Evolutionary conservation across 2,888 invertebrate species (phyloP).

Genomic region (Meiosimyza decipiens): DNA sequence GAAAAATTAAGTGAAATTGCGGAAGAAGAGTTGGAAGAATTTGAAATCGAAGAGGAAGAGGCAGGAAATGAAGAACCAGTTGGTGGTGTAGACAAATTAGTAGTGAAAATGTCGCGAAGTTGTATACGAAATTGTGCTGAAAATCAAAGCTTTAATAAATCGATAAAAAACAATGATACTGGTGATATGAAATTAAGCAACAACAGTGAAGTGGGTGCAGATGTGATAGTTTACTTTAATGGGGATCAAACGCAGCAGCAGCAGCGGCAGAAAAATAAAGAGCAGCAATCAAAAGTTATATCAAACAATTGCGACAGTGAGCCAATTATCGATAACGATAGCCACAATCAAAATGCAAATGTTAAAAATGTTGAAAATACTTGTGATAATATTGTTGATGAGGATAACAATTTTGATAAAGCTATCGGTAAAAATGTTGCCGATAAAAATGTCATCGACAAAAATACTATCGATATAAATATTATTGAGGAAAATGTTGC

Average conservation of each 20-base stretch:
- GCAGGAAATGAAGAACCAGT: conserved; percentile 20
- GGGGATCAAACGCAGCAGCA: conserved; percentile 10
- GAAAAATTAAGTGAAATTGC: conserved; percentile 7
- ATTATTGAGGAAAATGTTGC: background rate
- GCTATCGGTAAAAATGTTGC: background rate
- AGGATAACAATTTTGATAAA: background rate
- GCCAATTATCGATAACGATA: conserved; percentile 12
- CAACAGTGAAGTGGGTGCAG: conserved; percentile 1
- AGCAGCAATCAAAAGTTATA: conserved; percentile 8
- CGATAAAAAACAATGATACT: background rate
- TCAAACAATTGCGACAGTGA: background rate
- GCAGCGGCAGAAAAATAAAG: background rate
- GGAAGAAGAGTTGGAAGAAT: conserved; percentile 15
- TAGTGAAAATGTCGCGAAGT: conserved; percentile 3
- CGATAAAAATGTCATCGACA: background rate
- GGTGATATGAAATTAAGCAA: background rate
- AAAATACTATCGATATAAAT: background rate
- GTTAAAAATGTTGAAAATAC: conserved; percentile 35
- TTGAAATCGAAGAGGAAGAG: conserved; percentile 18
- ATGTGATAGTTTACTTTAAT: background rate
- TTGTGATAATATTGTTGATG: conserved; percentile 16
- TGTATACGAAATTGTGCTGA: conserved; percentile 6
- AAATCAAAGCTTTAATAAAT: conserved; percentile 2
- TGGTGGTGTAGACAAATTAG: conserved; percentile 3
- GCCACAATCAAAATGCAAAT: conserved; percentile 15